phyloP scores from a whole-genome alignment of 1,140 invertebrate species.

The Euura saliciscinereae region DNA sequence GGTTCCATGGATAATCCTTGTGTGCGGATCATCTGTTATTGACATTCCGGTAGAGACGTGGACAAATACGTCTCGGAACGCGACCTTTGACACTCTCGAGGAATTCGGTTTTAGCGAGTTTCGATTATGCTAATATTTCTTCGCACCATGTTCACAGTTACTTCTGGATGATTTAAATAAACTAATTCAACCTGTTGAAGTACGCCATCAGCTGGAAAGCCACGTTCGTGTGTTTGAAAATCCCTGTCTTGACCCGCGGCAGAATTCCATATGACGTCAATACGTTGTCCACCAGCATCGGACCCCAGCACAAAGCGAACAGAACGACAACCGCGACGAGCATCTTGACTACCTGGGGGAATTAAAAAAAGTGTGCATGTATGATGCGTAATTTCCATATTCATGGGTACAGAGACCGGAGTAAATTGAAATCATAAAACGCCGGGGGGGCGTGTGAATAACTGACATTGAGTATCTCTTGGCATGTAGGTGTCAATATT shows the following conservation, averaged over 20 bases:
- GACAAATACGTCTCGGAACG: not conserved
- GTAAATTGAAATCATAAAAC: no score
- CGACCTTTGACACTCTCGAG: not conserved
- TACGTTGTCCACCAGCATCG: conserved; percentile 69
- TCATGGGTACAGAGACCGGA: no score
- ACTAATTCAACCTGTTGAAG: conserved; percentile 65
- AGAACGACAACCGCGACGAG: conserved; percentile 72
- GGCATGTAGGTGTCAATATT: no score
- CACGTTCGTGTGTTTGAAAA: conserved; percentile 67
- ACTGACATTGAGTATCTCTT: no score
- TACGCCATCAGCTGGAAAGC: conserved; percentile 71
- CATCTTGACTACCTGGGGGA: conserved; percentile 72
- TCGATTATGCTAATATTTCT: not conserved
- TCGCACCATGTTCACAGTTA: no score
- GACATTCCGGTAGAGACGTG: not conserved
- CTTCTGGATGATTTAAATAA: not conserved
- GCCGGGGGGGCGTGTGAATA: no score
- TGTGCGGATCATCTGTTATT: no score
- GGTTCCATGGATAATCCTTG: no score
- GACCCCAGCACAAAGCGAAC: conserved; percentile 73
- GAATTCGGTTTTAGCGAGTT: not conserved
- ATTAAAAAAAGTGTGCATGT: no score
- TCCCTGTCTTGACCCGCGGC: conserved; percentile 59
- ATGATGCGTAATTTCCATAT: no score
- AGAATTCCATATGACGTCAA: conserved; percentile 68